A percentile compares a stretch with the other conserved stretches of the same genome.
Evolutionary conservation across 2,113 vertebrate genomes (phyloP).

Genomic region (Daphoenositta chrysoptera): DNA sequence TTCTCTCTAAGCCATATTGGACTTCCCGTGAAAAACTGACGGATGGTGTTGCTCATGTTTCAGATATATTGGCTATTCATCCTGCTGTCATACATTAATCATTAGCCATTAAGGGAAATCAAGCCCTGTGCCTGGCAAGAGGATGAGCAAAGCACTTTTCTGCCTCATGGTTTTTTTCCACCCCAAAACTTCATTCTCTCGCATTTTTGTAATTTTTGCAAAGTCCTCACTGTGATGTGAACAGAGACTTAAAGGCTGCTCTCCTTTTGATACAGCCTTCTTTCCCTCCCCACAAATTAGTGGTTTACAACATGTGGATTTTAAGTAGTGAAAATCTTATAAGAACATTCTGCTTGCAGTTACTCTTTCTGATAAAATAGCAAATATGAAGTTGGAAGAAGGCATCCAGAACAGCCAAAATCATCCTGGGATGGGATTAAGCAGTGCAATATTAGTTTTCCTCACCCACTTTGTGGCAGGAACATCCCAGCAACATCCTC

Average conservation of each 20-base stretch:
- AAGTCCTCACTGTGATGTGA: neutral
- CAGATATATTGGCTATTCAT: neutral
- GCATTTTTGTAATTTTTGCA: neutral
- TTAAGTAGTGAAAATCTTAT: neutral
- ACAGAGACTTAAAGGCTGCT: neutral
- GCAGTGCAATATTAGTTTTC: rapidly evolving
- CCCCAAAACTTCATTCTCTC: neutral
- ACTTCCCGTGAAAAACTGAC: neutral
- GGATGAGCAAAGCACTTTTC: neutral
- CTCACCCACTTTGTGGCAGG: neutral
- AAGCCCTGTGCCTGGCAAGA: neutral
- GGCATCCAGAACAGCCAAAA: neutral
- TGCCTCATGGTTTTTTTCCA: neutral
- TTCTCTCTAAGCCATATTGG: neutral
- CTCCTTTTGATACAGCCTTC: neutral
- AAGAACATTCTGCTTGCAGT: neutral
- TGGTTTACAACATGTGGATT: neutral
- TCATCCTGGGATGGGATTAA: neutral
- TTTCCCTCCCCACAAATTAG: neutral
- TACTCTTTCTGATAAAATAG: neutral
- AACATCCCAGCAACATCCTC: neutral
- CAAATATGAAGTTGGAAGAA: neutral
- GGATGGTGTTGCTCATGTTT: neutral
- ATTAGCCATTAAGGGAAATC: neutral
- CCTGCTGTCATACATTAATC: neutral